Evolutionary conservation across 2,113 vertebrate genomes (phyloP), one percentile per base, ranked within the genome.

Genomic region (Urocynchramus pylzowi): DNA sequence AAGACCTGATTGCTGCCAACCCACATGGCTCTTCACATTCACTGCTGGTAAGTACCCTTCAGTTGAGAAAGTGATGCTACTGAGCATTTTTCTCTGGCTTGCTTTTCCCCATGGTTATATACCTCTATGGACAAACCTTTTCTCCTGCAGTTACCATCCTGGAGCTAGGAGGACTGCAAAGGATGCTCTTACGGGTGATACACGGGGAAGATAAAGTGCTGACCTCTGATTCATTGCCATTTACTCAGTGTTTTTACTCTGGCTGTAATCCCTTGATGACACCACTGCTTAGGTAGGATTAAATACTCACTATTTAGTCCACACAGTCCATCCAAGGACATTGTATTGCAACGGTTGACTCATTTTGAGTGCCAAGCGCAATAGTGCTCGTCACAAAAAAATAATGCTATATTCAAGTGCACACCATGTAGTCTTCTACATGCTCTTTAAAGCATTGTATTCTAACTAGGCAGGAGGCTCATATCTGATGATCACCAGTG

Each of bases 1-100:
- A 92, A 87, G 95, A 92, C 69, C 44, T 60, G 30, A 81, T 89
- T 95, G 95, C 59, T 95, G 94, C 75, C 96, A 88, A 41, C 79
- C 57, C 13, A 22, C 22, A 50, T 79, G 39, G 71, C 59, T 87
- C 84, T 95, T 77, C 30, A 92, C 33, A 88, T 95, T 93, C 63
- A 77, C 54, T 81, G 37, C 78, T 87, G 23, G 4, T 90, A 77
- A 94, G 79, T 12, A 93, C 70, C 10, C 50, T 65, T 54, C 81
- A 85, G 50, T 74, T 89, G 35, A 74, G 85, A 95, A 95, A 81
- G 24, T 30, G 57, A 71, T 88, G 53, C 23, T 14, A n/a, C 44
- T 1, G 11, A 87, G 41, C 54, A n/a, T 60, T 64, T 96, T 89
- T 22, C 35, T 20, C 31, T 63, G 45, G 9, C 24, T 84, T 68